Evolutionary conservation across 2,113 vertebrate species (phyloP).

Genomic region (Numenius arquata): DNA sequence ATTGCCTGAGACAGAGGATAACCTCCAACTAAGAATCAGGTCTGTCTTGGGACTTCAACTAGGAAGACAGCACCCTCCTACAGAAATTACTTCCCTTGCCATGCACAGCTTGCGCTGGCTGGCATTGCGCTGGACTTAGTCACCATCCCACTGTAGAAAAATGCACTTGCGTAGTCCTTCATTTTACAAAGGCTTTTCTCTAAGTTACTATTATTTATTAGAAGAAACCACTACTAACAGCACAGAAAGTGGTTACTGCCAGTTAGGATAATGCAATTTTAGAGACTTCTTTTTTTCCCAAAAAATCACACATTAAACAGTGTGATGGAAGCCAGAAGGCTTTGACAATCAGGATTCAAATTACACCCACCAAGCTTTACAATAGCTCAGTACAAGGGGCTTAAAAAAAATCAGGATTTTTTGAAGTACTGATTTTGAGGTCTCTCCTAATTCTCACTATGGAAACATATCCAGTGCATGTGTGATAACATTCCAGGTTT

Average conservation of each 20-base stretch:
- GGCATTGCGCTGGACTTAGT: neutral
- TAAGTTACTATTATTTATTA: neutral
- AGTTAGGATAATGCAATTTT: neutral
- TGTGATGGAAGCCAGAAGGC: neutral
- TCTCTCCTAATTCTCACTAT: neutral
- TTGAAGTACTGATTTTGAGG: neutral
- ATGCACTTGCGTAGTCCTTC: neutral
- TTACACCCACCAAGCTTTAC: neutral
- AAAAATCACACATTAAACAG: neutral
- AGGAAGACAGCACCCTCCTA: neutral
- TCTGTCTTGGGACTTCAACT: neutral
- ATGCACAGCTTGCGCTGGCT: neutral
- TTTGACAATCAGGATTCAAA: neutral
- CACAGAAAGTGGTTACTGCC: neutral
- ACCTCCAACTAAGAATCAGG: neutral
- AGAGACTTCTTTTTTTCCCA: neutral
- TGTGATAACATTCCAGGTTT: neutral
- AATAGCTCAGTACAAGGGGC: neutral
- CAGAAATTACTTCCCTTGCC: neutral
- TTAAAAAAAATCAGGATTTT: rapidly evolving
- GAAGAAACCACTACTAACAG: neutral
- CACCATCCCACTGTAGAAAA: neutral
- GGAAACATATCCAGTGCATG: rapidly evolving
- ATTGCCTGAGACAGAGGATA: neutral
- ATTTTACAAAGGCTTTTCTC: neutral